Evolutionary conservation across 2,113 vertebrate genomes (phyloP), one percentile per base, ranked within the genome.

Genomic region (Gambusia holbrooki): DNA sequence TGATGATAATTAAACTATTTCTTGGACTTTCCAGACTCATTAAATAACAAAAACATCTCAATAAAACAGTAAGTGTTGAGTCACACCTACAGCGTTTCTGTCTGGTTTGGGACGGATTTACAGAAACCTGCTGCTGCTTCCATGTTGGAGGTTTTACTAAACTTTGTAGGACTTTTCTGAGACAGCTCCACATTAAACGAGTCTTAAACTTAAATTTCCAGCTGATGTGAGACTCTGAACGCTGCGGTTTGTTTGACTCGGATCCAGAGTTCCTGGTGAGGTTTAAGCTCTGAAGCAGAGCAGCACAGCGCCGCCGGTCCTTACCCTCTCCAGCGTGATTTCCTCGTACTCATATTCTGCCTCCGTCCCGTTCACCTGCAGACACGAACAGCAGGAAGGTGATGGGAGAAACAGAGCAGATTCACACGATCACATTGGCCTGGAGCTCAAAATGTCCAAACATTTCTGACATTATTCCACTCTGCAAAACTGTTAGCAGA

Each of bases 261-360:
- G 48, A 54, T 19, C 6, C 35, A 10, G 35, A 37, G 35, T 37
- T 37, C 5, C 37, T 37, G 37, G 11, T 42, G 65, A 28, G 11
- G 32, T 32, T 32, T 32, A 32, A 32, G 5, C 32, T 30, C 30
- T 30, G 30, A 30, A 30, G 48, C 35, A 37, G 10, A 37, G 33
- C 2, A 28, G 30, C 37, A 0, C 42, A 1, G 11, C 27, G 5
- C 65, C 64, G 2, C 13, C n/a, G 25, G 12, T 4, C 19, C 90
- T 95, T 89, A 99, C 98, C 96, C 98, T 92, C 94, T 99, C 98
- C 90, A 99, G 94, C 27, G 97, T 98, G 92, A 99, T 98, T 94
- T 99, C 98, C 93, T 99, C 98, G 91, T 98, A 99, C 89, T 99
- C 98, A 28, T 95, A 99, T 79, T 99, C 98, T 4, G 96, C 96